Base-by-base conservation (phyloP, 2,888 invertebrate genomes). In the Limnephilus lunatus region DNA sequence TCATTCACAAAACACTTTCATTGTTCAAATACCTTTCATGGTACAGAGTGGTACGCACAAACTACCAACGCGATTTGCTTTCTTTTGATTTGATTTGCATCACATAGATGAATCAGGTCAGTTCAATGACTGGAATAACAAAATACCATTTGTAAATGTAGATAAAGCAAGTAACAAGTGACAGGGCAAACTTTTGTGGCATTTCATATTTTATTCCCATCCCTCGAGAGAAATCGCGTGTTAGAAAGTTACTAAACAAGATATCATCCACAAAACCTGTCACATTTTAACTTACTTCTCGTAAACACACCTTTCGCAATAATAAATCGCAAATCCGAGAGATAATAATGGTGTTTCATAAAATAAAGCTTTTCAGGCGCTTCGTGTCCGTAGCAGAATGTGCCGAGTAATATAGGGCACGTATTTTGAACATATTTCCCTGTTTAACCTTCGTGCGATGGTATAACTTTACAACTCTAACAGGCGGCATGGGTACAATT, bases 351-450 rank as follows among this genome's bases (percentile, higher is more conserved):
- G 15, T 53, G 68, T 68, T 68, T 25, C 68, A 68, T 68, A 68
- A 68, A 68, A 68, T 68, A 68, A 68, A 68, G 68, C 25, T 68
- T 68, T 68, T 68, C 53, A 7, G 53, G 25, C 19, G 53, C 53
- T 68, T 68, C 68, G 68, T 68, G 68, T 68, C 68, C 68, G 68
- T 68, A n/a, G n/a, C 68, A 68, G 68, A 68, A 68, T 68, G 68
- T 68, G 68, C 68, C 68, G 25, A 68, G 68, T 68, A 68, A 68
- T 68, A 68, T 68, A 68, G 68, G 2, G 68, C 68, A 68, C 68
- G 68, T 68, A n/a, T 68, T 68, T 68, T 68, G 68, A 68, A 25
- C 68, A 68, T 68, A 68, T 68, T 68, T 68, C 68, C 68, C 25
- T 68, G 25, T 68, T 68, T 68, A 68, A 68, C 68, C 68, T 68